Evolutionary conservation across 2,888 invertebrate species (phyloP), one percentile per base, ranked within the genome.

Genomic region (Allygus modestus): DNA sequence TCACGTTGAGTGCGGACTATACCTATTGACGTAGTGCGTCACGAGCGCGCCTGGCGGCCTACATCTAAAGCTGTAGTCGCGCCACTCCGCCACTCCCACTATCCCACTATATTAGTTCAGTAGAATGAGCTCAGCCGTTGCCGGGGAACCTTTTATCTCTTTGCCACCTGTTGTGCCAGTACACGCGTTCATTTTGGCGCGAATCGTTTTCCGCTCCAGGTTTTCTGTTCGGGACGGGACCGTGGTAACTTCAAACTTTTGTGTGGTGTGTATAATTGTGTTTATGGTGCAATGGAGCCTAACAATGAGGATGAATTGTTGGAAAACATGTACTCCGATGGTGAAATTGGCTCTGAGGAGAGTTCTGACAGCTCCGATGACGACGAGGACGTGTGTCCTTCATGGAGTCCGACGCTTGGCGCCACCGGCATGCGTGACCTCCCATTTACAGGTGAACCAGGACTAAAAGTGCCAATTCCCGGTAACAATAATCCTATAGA

Each of bases 361-460:
- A 11, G 9, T 11, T 26, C 26, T 61, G 61, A 23, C 5, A 61
- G 23, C 9, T 26, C 26, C 2, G 71, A 71, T 11, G 71, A 71
- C 7, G 37, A 33, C 7, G 71, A 71, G 1, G 28, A 26, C 15
- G 71, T 12, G 5, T 7, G 7, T 17, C 71, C 71, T 17, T n/a
- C 37, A 33, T 71, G 71, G 71, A 12, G 12, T 9, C 7, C 37
- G 7, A 28, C 15, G 0, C 26, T n/a, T 31, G n/a, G 7, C 15
- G 71, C 15, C 31, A 12, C 31, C 5, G 23, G 58, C 20, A 4
- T 58, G 20, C 20, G 33, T 31, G 17, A 69, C 31, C 4, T 69
- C 69, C 31, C 31, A 31, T 69, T 69, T 31, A 69, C 69, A 17
- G 33, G 69, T 33, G 69, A 33, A 69, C 31, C 31, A 15, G 33